A percentile compares a stretch with the other conserved stretches of the same genome.
These are phyloP conservation scores for Xanthorhoe designata DNA, from an alignment of 2,888 invertebrate species.

Conservation along the genomic window DNA sequence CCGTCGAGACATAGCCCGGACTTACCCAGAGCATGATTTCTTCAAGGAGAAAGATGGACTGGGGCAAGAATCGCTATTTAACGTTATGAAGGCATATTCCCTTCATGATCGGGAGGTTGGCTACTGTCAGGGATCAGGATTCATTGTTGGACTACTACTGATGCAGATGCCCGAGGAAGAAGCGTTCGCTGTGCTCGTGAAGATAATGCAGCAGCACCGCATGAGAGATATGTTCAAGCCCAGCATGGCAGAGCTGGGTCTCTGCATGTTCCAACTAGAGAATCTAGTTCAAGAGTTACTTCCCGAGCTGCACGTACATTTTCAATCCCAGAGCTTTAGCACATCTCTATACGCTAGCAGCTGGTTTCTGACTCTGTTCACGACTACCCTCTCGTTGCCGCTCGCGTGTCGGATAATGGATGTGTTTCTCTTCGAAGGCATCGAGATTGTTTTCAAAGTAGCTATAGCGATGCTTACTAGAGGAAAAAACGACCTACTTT, in stretches of 20 bases:
- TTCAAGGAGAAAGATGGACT: constrained; percentile 99
- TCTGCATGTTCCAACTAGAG: constrained; percentile 99
- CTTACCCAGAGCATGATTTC: constrained; percentile 99
- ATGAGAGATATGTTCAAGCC: constrained; percentile 99
- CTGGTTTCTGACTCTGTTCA: too few species aligned
- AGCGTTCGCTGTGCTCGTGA: constrained; percentile 98
- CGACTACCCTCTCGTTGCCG: too few species aligned
- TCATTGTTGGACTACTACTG: constrained; percentile 98
- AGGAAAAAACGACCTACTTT: too few species aligned
- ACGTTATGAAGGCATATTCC: constrained; percentile 99
- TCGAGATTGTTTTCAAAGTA: too few species aligned
- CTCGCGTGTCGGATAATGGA: too few species aligned
- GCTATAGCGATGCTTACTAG: too few species aligned
- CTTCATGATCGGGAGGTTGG: constrained; percentile 98
- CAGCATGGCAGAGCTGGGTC: constrained; percentile 98
- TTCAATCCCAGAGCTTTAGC: constrained; percentile 96
- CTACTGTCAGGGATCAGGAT: constrained; percentile 99
- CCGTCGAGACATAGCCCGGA: constrained; percentile 97
- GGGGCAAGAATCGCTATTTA: constrained; percentile 99
- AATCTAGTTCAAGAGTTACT: constrained; percentile 96
- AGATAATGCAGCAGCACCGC: constrained; percentile 98
- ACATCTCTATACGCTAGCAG: constrained; percentile 99
- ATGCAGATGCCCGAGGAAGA: constrained; percentile 99
- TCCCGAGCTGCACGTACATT: constrained; percentile 97
- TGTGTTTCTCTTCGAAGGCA: too few species aligned